Conservation (phyloP, 30 jellyfish, hydroid and myxozoan genomes). For the Aurelia sp. region DNA sequence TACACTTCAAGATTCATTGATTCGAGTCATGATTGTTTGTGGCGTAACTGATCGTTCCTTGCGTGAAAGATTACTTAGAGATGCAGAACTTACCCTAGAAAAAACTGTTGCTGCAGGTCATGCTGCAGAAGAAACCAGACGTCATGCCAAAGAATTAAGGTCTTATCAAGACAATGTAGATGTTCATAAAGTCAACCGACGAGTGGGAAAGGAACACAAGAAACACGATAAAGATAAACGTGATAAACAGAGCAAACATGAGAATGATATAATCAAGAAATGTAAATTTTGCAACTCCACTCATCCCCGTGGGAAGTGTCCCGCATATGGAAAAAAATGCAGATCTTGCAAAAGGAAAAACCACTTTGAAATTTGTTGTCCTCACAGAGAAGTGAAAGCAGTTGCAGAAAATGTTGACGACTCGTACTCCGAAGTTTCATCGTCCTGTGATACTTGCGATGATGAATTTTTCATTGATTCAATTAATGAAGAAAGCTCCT, state of each 20-base stretch:
- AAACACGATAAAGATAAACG: constrained; percentile 30
- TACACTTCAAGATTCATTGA: constrained; percentile 31
- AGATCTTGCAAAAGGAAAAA: constrained; percentile 15
- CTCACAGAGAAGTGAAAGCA: constrained; percentile 25
- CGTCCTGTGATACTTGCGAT: constrained; percentile 18
- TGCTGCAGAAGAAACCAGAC: constrained; percentile 64
- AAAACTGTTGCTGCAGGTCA: constrained; percentile 46
- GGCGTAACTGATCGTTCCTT: constrained; percentile 35
- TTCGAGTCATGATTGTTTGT: constrained; percentile 35
- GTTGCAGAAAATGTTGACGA: not conserved
- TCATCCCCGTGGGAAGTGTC: constrained; percentile 56
- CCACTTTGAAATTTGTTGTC: constrained; percentile 41
- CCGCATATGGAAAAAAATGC: not conserved
- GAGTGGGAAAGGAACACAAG: constrained; percentile 52
- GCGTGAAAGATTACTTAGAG: too few species aligned
- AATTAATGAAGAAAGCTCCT: constrained; percentile 22
- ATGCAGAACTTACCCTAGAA: constrained; percentile 47
- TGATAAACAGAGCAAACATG: constrained; percentile 25
- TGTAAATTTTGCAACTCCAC: constrained; percentile 16
- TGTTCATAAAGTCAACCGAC: constrained; percentile 29
- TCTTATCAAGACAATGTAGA: too few species aligned
- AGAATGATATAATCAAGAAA: not conserved
- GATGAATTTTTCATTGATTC: constrained; percentile 22
- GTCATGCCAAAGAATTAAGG: constrained; percentile 58
- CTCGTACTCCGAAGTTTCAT: constrained; percentile 8